Conservation (phyloP, 2,888 invertebrate genomes). For the Drosophila pseudotalamancana region DNA sequence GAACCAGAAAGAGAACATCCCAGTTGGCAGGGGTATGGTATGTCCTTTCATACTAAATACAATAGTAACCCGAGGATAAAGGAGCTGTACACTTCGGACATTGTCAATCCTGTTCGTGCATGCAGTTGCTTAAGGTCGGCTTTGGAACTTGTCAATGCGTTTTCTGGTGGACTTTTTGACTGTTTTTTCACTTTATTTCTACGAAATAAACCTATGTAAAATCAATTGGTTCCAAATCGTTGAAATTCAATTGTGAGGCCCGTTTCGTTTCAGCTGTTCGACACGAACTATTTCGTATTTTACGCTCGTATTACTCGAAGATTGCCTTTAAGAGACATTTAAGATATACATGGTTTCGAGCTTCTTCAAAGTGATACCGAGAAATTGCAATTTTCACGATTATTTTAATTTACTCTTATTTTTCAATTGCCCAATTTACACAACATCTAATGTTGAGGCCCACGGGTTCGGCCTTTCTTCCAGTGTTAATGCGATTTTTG, state of each 20-base stretch:
- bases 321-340: slow-evolving; percentile 34
- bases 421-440: slow-evolving; percentile 59
- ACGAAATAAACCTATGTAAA: slow-evolving; percentile 60
- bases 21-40: slow-evolving; percentile 41
- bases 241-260: slow-evolving; percentile 64
- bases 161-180: slow-evolving; percentile 51
- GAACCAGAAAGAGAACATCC: slow-evolving; percentile 49
- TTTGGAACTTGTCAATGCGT: slow-evolving; percentile 39
- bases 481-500: too few relatives aligned
- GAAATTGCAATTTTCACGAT: slow-evolving; percentile 73
- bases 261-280: slow-evolving; percentile 68
- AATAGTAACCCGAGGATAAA: slow-evolving; percentile 29
- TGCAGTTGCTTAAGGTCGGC: slow-evolving; percentile 10
- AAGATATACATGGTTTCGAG: slow-evolving; percentile 48
- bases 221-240: slow-evolving; percentile 79
- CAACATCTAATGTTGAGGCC: background rate
- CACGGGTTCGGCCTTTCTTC: too few relatives aligned
- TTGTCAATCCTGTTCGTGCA: slow-evolving; percentile 29
- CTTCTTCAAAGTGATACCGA: slow-evolving; percentile 45
- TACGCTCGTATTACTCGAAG: slow-evolving; percentile 48
- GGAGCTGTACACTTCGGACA: slow-evolving; percentile 33
- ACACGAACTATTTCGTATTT: slow-evolving; percentile 55
- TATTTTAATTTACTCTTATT: slow-evolving; percentile 48
- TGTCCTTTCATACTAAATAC: slow-evolving; percentile 36
- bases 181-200: slow-evolving; percentile 68